Evolutionary conservation across 2,888 invertebrate species (phyloP).

Genomic region (Auanema sp.): DNA sequence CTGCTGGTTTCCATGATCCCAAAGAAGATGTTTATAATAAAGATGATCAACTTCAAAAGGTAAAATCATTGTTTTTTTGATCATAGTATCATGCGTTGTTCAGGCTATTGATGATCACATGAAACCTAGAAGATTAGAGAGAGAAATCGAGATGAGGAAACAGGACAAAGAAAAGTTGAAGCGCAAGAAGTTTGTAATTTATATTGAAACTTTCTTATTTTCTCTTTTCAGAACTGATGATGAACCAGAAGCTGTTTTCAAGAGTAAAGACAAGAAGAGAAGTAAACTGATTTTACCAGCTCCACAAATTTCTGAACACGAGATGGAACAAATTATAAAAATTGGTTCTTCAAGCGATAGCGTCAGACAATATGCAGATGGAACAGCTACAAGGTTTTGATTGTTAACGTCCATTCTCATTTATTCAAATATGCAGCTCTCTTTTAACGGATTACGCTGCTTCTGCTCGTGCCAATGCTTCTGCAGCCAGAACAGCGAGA

Average conservation of each 20-base stretch:
- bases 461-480: slow-evolving; percentile 74
- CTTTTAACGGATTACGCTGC: slow-evolving; percentile 86
- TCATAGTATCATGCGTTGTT: slow-evolving; percentile 5
- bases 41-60: slow-evolving; percentile 38
- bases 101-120: slow-evolving; percentile 49
- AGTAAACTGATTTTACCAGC: slow-evolving; percentile 87
- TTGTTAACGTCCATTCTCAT: not conserved
- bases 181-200: slow-evolving; percentile 72
- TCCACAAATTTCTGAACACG: slow-evolving; percentile 90
- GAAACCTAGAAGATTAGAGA: slow-evolving; percentile 45
- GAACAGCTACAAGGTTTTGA: slow-evolving; percentile 67
- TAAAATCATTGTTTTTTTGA: not conserved
- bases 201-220: slow-evolving; percentile 3
- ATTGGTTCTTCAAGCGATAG: slow-evolving; percentile 74
- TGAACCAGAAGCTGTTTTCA: slow-evolving; percentile 73
- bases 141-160: slow-evolving; percentile 77
- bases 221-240: slow-evolving; percentile 70
- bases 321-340: slow-evolving; percentile 70
- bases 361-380: slow-evolving; percentile 77
- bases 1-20: slow-evolving; percentile 88
- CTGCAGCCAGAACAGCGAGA: slow-evolving; percentile 80
- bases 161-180: slow-evolving; percentile 94
- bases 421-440: slow-evolving; percentile 69
- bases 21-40: slow-evolving; percentile 75
- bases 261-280: slow-evolving; percentile 60